These are phyloP conservation scores for Champsocephalus esox DNA, from an alignment of 2,797 vertebrate species.

Conservation along the genomic window DNA sequence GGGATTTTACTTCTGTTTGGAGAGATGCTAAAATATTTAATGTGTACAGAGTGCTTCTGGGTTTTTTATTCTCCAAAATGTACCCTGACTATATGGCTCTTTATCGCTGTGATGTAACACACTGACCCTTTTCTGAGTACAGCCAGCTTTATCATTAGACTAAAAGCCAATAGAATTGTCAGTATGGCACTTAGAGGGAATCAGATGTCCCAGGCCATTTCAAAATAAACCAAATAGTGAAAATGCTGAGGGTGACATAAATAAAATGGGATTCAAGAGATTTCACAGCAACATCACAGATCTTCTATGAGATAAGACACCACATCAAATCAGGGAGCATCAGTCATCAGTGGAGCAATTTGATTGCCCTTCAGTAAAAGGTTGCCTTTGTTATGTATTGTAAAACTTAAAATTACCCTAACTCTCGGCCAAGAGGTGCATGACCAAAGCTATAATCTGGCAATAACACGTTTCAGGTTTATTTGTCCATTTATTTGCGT, in stretches of 20 bases:
- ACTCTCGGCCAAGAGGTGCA: not conserved
- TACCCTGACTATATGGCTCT: constrained; percentile 15
- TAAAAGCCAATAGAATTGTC: no score
- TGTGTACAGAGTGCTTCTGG: constrained; percentile 29
- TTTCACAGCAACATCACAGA: constrained; percentile 8
- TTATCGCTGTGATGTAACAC: constrained; percentile 18
- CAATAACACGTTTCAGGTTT: not conserved
- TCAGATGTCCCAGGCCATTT: not conserved
- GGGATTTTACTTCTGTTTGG: constrained; percentile 32
- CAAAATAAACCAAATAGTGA: not conserved
- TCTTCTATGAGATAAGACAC: not conserved
- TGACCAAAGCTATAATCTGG: not conserved
- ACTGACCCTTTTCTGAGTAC: no score
- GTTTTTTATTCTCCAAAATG: constrained; percentile 40
- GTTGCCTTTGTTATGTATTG: not conserved
- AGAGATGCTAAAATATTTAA: constrained; percentile 43
- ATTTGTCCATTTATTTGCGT: not conserved
- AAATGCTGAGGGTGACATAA: not conserved
- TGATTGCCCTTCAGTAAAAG: not conserved
- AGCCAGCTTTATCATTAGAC: no score
- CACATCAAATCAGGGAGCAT: not conserved
- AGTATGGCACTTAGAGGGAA: not conserved
- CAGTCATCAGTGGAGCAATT: not conserved
- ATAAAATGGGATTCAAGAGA: not conserved
- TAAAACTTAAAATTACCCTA: not conserved